Conservation (phyloP, 2,797 vertebrate genomes). For the Trachurus trachurus region DNA sequence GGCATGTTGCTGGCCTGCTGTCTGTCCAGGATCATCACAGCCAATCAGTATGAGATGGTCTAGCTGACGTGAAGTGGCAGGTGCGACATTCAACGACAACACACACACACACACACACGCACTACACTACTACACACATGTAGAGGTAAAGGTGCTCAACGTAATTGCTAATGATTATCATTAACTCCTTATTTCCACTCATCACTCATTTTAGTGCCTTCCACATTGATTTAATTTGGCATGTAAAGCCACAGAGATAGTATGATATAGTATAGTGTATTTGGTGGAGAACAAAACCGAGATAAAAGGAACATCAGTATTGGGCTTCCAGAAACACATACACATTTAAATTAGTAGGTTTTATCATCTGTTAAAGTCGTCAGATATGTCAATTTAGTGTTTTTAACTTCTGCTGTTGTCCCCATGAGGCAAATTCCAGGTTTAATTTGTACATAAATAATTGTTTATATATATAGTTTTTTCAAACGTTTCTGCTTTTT, state of each 20-base stretch:
- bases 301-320: too few species aligned
- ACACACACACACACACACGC: neutral
- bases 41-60: constrained; percentile 99
- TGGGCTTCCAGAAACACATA: neutral
- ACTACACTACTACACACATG: neutral
- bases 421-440: neutral
- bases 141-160: neutral
- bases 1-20: constrained; percentile 99
- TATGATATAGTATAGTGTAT: too few species aligned
- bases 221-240: neutral
- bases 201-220: neutral
- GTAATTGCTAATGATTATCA: neutral
- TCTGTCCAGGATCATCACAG: constrained; percentile 98
- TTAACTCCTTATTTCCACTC: too few species aligned
- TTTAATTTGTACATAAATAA: neutral
- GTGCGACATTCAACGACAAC: constrained; percentile 35
- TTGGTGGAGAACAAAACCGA: too few species aligned
- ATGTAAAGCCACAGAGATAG: too few species aligned
- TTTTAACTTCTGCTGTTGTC: neutral
- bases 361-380: too few species aligned
- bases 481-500: constrained; percentile 25
- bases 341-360: neutral
- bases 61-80: constrained; percentile 86
- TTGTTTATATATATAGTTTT: neutral
- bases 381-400: neutral